Base-by-base conservation (phyloP, 2,113 vertebrate genomes). In the Malurus alboscapulatus region DNA sequence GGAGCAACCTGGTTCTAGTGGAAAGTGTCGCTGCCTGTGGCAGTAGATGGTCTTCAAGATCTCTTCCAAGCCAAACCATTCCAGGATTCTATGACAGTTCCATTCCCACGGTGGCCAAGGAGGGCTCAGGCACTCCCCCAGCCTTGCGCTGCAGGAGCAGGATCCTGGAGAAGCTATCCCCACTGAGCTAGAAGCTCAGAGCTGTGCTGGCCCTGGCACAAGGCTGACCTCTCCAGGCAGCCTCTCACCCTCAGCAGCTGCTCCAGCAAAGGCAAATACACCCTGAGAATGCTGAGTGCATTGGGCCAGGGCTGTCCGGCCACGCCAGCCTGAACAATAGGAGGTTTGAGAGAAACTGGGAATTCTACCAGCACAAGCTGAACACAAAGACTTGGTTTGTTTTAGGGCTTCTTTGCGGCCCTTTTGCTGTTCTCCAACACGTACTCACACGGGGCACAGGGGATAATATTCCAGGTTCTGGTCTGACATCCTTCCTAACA, bases 81-180 rank as follows among this genome's bases (percentile, higher is more conserved):
- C 38, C 29, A 30, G 47, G 61, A 53, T 61, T 82, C 40, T 4
- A 4, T 0, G 20, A 16, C 24, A 18, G 53, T n/a, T 68, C n/a
- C 55, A 40, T 30, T 19, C n/a, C 27, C 0, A 0, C 19, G 24
- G 17, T 12, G 32, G 4, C 22, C 19, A 5, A 12, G 3, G 22
- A 10, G 19, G 36, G 30, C 1, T 0, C 4, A 0, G 0, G 47
- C 3, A 27, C 27, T 40, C 6, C 24, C 22, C 20, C 57, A 75
- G n/a, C 12, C 58, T 44, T 7, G 10, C 5, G 4, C 3, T 10
- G 12, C 53, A 13, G 59, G 25, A 40, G 17, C 36, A 24, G 45
- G 26, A 14, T 15, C 10, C 14, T 4, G 55, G n/a, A 55, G 38
- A 12, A 50, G 42, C 9, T 9, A 29, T 10, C 29, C 72, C n/a